Evolutionary conservation across 2,888 invertebrate genomes (phyloP).

Genomic region (Scaptomyza polygonia): DNA sequence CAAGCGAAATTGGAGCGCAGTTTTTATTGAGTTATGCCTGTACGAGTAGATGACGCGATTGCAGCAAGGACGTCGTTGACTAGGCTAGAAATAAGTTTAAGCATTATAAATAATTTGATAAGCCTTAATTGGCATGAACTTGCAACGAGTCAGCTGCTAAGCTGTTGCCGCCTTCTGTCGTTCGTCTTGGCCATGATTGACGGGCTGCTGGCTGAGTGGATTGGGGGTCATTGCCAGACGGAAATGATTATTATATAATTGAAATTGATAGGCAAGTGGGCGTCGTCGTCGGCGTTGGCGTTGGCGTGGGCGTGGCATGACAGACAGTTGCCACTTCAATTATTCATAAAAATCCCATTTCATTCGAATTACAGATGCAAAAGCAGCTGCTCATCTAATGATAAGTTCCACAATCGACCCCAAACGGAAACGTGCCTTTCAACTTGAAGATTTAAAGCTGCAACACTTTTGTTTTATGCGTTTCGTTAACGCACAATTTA

Average conservation of each 20-base stretch:
- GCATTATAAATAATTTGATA: constrained; percentile 83
- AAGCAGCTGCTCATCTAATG: constrained; percentile 64
- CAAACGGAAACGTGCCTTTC: constrained; percentile 65
- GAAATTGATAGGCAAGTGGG: constrained; percentile 72
- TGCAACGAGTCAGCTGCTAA: constrained; percentile 43
- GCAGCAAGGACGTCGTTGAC: constrained; percentile 35
- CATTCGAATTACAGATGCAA: constrained; percentile 77
- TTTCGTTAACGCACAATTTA: too few relatives aligned
- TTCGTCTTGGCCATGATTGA: constrained; percentile 54
- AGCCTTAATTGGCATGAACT: constrained; percentile 81
- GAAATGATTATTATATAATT: constrained; percentile 77
- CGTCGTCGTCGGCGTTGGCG: constrained; percentile 12
- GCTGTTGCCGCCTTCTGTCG: background rate
- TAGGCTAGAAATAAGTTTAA: constrained; percentile 80
- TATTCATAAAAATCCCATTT: constrained; percentile 73
- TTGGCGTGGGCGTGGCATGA: background rate
- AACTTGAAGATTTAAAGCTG: constrained; percentile 54
- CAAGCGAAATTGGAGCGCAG: constrained; percentile 57
- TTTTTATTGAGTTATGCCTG: constrained; percentile 67
- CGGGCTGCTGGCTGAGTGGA: constrained; percentile 40
- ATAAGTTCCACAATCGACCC: constrained; percentile 53
- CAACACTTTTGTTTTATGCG: background rate
- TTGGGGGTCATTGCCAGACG: constrained; percentile 54
- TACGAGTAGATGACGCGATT: constrained; percentile 1
- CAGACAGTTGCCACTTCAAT: constrained; percentile 53